Conservation (phyloP, 2,113 vertebrate genomes). For the Mastomys natalensis region DNA sequence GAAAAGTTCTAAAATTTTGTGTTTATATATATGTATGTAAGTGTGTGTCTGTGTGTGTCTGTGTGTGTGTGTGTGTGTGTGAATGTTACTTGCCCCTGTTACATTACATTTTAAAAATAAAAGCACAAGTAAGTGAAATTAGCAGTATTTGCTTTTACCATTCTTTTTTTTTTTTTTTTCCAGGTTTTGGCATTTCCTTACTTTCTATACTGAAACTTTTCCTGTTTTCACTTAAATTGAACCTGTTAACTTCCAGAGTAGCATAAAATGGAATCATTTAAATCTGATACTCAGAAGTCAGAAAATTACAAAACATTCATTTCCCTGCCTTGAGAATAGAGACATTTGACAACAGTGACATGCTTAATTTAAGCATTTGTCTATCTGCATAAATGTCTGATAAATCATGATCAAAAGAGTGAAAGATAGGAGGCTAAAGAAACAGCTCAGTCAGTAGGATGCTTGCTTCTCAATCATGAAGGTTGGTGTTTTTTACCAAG, state of each 20-base stretch:
- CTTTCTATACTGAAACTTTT: background rate
- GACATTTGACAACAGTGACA: background rate
- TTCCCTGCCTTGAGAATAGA: background rate
- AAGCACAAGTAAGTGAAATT: background rate
- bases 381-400: background rate
- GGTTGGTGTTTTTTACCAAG: background rate
- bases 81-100: background rate
- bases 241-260: background rate
- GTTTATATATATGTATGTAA: accelerated
- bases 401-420: background rate
- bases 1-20: background rate
- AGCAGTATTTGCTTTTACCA: background rate
- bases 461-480: background rate
- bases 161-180: background rate
- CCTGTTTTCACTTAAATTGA: background rate
- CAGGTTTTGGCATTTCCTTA: background rate
- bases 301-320: background rate
- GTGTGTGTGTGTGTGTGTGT: background rate
- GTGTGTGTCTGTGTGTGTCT: background rate
- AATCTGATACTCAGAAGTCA: background rate
- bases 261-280: background rate
- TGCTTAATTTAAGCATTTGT: background rate
- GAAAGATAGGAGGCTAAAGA: too few relatives aligned
- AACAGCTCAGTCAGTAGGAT: background rate
- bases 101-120: background rate